These are phyloP conservation scores for Tapera naevia DNA, from an alignment of 2,797 vertebrate genomes.

Conservation along the genomic window DNA sequence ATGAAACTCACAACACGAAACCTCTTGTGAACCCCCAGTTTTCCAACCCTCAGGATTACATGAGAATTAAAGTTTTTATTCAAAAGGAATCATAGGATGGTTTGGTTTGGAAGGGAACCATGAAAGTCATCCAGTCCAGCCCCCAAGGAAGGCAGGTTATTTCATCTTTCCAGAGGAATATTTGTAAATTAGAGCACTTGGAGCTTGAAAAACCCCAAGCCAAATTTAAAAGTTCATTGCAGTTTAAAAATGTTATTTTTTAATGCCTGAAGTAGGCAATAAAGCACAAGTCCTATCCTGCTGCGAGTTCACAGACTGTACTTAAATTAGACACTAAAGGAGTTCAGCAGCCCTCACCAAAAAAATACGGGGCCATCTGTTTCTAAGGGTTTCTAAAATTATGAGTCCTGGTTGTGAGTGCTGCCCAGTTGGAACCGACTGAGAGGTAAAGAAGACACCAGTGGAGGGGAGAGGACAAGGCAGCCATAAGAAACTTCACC, in stretches of 20 bases:
- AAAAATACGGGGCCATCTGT: constrained; percentile 49
- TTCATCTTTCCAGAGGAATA: background rate
- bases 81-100: background rate
- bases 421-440: constrained; percentile 37
- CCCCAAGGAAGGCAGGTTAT: background rate
- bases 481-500: background rate
- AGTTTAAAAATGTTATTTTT: constrained; percentile 7
- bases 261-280: constrained; percentile 30
- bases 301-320: constrained; percentile 52
- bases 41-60: background rate
- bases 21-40: background rate
- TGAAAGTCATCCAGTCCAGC: too few relatives aligned
- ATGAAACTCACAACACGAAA: background rate
- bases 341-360: constrained; percentile 36
- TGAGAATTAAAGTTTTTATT: background rate
- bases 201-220: background rate
- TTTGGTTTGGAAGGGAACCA: too few relatives aligned
- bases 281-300: constrained; percentile 7
- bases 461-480: background rate
- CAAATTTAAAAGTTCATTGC: constrained; percentile 9
- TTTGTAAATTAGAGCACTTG: background rate
- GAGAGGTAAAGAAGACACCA: background rate
- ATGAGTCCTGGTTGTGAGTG: background rate
- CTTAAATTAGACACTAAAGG: constrained; percentile 55
- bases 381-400: constrained; percentile 50